Conservation (phyloP, 2,797 vertebrate genomes). For the Acanthurus tractus region DNA sequence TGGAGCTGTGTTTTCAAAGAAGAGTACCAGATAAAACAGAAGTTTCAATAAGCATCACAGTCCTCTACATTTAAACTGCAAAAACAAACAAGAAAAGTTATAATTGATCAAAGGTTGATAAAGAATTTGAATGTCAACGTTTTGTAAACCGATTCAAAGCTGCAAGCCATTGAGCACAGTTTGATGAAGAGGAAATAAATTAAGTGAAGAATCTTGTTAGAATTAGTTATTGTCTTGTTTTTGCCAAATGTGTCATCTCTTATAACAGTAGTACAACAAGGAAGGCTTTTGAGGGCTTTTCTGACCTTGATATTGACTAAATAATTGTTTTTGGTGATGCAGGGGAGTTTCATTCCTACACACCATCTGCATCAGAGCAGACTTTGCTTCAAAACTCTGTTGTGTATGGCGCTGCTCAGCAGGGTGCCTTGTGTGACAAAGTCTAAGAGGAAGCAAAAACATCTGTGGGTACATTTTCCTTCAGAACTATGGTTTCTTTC, state of each 20-base stretch:
- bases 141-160: no score
- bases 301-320: background rate
- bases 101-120: no score
- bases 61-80: no score
- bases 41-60: no score
- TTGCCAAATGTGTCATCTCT: background rate
- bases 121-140: no score
- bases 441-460: conserved; percentile 30
- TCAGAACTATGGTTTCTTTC: conserved; percentile 43
- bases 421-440: conserved; percentile 8
- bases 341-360: conserved; percentile 5
- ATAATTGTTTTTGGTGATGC: background rate
- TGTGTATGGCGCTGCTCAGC: conserved; percentile 7
- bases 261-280: background rate
- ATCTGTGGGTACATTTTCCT: conserved; percentile 28
- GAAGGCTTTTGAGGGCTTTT: background rate
- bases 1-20: no score
- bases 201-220: background rate
- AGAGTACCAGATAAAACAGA: no score
- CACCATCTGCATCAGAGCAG: background rate
- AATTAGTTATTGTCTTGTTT: background rate
- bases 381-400: conserved; percentile 1
- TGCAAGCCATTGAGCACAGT: background rate
- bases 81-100: no score
- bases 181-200: conserved; percentile 8